Evolutionary conservation across 2,797 vertebrate genomes (phyloP).

Genomic region (Sarcophilus harrisii): DNA sequence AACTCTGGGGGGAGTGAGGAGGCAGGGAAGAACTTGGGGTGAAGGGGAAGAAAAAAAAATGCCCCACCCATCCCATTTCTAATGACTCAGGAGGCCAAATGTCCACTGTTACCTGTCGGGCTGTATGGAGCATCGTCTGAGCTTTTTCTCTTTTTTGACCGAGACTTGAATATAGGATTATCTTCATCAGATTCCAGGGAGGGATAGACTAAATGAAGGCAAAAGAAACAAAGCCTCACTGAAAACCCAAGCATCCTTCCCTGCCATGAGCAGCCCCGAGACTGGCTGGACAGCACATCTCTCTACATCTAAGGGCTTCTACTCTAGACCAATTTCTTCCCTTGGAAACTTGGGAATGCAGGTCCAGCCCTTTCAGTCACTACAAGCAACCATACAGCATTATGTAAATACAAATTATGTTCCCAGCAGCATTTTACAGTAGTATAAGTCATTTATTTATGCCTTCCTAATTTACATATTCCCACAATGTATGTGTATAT

Average conservation of each 20-base stretch:
- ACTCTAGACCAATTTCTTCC: background rate
- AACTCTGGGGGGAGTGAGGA: background rate
- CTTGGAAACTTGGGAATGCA: background rate
- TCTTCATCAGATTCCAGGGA: conserved; percentile 99
- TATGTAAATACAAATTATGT: background rate
- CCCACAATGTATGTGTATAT: background rate
- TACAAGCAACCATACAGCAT: background rate
- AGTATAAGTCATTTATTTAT: background rate
- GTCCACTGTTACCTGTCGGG: conserved; percentile 91
- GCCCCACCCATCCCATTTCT: background rate
- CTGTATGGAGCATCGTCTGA: conserved; percentile 98
- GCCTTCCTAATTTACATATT: background rate
- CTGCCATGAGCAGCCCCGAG: background rate
- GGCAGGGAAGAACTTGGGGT: background rate
- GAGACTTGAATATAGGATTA: conserved; percentile 98
- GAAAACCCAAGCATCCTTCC: background rate
- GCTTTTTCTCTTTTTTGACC: conserved; percentile 98
- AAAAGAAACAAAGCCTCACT: conserved; percentile 51
- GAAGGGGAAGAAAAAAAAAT: background rate
- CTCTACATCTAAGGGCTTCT: background rate
- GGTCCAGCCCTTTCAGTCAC: background rate
- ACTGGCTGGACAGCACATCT: background rate
- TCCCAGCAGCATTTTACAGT: background rate
- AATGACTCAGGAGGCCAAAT: background rate
- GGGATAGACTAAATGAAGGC: conserved; percentile 90